Percentiles rank a stretch among this genome's conserved stretches.
phyloP scores from a whole-genome alignment of 23 tunicate genomes.

The Oikopleura dioica region DNA sequence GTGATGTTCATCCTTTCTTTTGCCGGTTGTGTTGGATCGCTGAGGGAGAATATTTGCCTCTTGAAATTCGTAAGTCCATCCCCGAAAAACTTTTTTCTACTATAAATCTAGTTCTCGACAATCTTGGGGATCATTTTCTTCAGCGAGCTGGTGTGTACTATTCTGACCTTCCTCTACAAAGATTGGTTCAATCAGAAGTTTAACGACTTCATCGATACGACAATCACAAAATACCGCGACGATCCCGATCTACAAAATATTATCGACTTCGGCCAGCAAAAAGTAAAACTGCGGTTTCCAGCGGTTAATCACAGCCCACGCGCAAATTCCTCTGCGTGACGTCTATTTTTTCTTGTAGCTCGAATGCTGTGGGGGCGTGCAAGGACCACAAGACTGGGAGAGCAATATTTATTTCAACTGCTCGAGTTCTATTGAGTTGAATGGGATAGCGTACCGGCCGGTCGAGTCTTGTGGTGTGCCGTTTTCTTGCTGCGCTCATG shows the following conservation, averaged over 20 bases:
- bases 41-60: conserved; percentile 67
- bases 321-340: neutral
- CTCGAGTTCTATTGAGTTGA: conserved; percentile 19
- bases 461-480: conserved; percentile 84
- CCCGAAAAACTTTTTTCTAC: neutral
- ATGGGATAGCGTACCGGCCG: conserved; percentile 23
- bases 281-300: no score
- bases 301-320: no score
- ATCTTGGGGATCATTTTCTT: conserved; percentile 42
- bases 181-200: conserved; percentile 45
- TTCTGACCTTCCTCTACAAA: conserved; percentile 19
- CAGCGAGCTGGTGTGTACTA: conserved; percentile 39
- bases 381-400: conserved; percentile 61
- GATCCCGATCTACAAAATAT: conserved; percentile 66
- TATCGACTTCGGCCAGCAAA: conserved; percentile 20
- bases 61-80: conserved; percentile 54
- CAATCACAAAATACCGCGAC: conserved; percentile 36
- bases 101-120: conserved; percentile 47
- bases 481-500: conserved; percentile 31
- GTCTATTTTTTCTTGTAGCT: conserved; percentile 24
- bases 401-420: conserved; percentile 75
- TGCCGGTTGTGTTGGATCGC: conserved; percentile 78
- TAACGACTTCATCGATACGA: conserved; percentile 35
- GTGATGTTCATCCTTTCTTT: conserved; percentile 51
- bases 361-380: conserved; percentile 43